These are phyloP conservation scores for Barypeithes pellucidus DNA, from an alignment of 2,888 invertebrate species.

Conservation along the genomic window DNA sequence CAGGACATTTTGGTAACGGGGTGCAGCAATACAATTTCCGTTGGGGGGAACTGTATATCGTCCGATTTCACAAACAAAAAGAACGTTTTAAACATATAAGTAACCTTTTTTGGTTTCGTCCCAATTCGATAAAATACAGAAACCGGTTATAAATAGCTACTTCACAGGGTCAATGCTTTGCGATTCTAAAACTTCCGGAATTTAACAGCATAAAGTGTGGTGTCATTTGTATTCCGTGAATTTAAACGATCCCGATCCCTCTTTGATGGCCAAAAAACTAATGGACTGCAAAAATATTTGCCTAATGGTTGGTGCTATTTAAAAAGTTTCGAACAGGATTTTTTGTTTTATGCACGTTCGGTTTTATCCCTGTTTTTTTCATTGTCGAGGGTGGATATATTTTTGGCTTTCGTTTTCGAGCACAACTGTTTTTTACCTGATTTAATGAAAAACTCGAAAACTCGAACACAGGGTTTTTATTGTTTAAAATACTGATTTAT, in stretches of 20 bases:
- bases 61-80: too few relatives aligned
- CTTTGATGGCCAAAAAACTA: conserved; percentile 23
- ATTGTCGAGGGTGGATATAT: conserved; percentile 1
- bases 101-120: too few relatives aligned
- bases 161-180: neutral
- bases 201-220: conserved; percentile 12
- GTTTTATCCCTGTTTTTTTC: conserved; percentile 5
- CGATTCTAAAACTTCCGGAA: conserved; percentile 16
- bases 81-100: too few relatives aligned
- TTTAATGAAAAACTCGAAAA: too few relatives aligned
- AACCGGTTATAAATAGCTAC: neutral
- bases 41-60: too few relatives aligned
- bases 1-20: too few relatives aligned
- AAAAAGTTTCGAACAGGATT: conserved; percentile 12
- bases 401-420: neutral
- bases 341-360: conserved; percentile 18
- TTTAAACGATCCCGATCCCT: conserved; percentile 21
- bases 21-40: too few relatives aligned
- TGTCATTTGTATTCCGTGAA: conserved; percentile 20
- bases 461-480: too few relatives aligned
- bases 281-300: conserved; percentile 28
- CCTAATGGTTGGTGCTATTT: conserved; percentile 23
- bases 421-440: too few relatives aligned
- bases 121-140: conserved; percentile 25
- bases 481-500: too few relatives aligned